Evolutionary conservation across 2,888 invertebrate species (phyloP), one percentile per base, ranked within the genome.

Genomic region (Pristionchus mayeri): DNA sequence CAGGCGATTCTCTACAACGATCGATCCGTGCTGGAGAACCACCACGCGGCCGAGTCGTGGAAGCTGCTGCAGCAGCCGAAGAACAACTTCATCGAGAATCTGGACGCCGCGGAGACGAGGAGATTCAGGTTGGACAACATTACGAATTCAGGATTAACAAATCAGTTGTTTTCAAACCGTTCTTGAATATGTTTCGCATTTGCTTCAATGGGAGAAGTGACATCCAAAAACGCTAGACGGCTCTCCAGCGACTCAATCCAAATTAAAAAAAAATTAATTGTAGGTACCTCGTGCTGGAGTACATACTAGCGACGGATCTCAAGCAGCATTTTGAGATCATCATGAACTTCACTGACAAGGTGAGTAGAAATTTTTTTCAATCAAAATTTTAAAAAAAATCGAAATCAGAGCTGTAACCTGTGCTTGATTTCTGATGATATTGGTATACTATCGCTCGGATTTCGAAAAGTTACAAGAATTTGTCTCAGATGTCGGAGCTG

Each of bases 1-100:
- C 91, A 95, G 94, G 95, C 95, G 54, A 94, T 95, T 79, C 91
- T 95, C 87, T 95, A 95, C 93, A 95, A 95, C 91, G 95, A 95
- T 90, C 93, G 95, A 57, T 94, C 94, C 24, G 95, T 95, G 54
- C 91, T 95, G 88, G 95, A 95, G 91, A 95, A 94, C 90, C 95
- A 95, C 90, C 95, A 95, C 89, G 95, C 95, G 0, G 95, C 95
- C 0, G 93, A 94, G 34, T 94, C 95, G 11, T 95, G 95, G 95
- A 93, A 93, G 67, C 93, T 95, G 48, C 93, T 95, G 63, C 93
- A 93, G 44, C 92, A 93, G 85, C 93, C 94, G 0, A 93, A 94
- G 85, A 94, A 93, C 90, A 94, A 94, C 91, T 95, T 94, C 91
- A 93, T 95, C 85, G 93, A 93, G 50, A 94, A 94, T 78, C 92